These are phyloP conservation scores for Calliopum simillimum DNA, from an alignment of 2,888 invertebrate species.

Conservation along the genomic window DNA sequence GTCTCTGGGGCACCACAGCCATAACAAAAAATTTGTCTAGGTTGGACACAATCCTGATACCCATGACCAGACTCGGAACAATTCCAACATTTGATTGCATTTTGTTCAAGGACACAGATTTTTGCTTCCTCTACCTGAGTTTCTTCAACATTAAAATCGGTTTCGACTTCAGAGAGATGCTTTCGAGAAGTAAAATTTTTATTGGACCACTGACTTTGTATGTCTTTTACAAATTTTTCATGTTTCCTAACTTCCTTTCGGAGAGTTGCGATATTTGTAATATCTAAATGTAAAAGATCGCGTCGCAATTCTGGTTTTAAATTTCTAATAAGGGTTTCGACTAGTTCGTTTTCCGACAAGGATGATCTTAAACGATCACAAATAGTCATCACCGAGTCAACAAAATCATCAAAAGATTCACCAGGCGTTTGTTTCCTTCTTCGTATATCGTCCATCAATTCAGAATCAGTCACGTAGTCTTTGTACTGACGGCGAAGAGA, in stretches of 20 bases:
- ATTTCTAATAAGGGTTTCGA: too few relatives aligned
- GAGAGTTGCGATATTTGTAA: too few relatives aligned
- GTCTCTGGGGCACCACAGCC: background rate
- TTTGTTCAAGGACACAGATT: background rate
- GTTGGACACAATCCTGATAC: background rate
- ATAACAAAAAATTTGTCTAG: background rate
- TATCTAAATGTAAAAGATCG: too few relatives aligned
- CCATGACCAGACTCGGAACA: background rate
- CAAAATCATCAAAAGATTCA: background rate
- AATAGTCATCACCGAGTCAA: too few relatives aligned
- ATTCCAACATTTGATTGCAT: background rate
- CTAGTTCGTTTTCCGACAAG: too few relatives aligned
- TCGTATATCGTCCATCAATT: constrained; percentile 26
- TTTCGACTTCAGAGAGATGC: background rate
- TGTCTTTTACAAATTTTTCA: constrained; percentile 23
- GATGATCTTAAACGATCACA: too few relatives aligned
- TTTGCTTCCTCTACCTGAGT: too few relatives aligned
- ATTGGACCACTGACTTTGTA: background rate
- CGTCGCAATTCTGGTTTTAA: too few relatives aligned
- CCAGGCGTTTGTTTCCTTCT: constrained; percentile 17
- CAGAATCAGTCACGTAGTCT: constrained; percentile 12
- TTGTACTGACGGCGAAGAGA: constrained; percentile 21
- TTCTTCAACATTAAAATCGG: too few relatives aligned
- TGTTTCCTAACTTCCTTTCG: background rate
- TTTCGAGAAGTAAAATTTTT: too few relatives aligned